Conservation (phyloP, 2,797 vertebrate genomes). For the Melanotaenia maccullochi region DNA sequence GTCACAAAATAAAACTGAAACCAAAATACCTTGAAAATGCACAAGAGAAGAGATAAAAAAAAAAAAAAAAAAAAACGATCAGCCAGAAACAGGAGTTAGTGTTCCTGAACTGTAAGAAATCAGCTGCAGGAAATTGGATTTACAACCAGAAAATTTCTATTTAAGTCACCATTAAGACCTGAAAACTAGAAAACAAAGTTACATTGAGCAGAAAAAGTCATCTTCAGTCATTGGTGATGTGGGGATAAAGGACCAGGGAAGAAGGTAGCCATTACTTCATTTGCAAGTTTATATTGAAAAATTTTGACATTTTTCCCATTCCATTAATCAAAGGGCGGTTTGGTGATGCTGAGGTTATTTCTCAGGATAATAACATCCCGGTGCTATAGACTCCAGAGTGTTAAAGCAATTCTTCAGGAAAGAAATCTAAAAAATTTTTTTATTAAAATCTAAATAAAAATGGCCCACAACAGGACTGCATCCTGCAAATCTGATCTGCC, state of each 20-base stretch:
- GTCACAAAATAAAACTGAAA: not conserved
- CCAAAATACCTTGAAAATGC: not conserved
- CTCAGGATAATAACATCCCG: too few relatives aligned
- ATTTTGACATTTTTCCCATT: too few relatives aligned
- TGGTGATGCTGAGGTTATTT: not conserved
- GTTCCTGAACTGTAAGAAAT: not conserved
- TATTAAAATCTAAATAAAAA: not conserved
- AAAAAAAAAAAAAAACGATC: too few relatives aligned
- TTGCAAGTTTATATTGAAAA: too few relatives aligned
- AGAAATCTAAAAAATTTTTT: not conserved
- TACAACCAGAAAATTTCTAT: not conserved
- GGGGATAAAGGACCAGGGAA: too few relatives aligned
- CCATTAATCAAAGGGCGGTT: not conserved
- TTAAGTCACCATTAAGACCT: not conserved
- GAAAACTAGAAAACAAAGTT: too few relatives aligned
- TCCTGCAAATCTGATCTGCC: not conserved
- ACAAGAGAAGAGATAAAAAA: too few relatives aligned
- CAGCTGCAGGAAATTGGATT: not conserved
- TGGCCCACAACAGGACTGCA: not conserved
- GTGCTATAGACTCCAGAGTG: not conserved
- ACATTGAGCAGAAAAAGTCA: too few relatives aligned
- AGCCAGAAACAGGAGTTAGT: not conserved
- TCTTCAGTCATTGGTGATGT: too few relatives aligned
- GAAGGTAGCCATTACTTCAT: too few relatives aligned
- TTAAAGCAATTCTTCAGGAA: not conserved